phyloP scores from a whole-genome alignment of 2,797 vertebrate genomes.

The Phalloptychus januarius region DNA sequence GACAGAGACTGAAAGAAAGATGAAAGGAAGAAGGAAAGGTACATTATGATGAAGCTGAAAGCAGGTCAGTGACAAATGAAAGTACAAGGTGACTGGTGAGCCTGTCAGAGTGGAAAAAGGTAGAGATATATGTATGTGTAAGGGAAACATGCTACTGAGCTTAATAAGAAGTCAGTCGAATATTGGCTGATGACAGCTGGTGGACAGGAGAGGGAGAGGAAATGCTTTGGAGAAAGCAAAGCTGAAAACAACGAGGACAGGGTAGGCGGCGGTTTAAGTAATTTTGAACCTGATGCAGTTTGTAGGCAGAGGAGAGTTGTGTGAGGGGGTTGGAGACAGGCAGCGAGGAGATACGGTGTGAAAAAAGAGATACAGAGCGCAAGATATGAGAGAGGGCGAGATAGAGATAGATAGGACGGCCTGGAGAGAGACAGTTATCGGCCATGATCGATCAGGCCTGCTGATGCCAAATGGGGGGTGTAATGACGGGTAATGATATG shows the following conservation, averaged over 20 bases:
- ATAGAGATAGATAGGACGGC: slow-evolving; percentile 78
- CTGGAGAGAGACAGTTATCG: slow-evolving; percentile 78
- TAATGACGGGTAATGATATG: slow-evolving; percentile 85
- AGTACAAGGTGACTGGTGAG: slow-evolving; percentile 69
- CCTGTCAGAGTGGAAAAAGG: slow-evolving; percentile 55
- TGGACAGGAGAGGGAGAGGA: slow-evolving; percentile 62
- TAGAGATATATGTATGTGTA: slow-evolving; percentile 51
- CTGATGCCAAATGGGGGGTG: slow-evolving; percentile 83
- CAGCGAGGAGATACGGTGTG: slow-evolving; percentile 62
- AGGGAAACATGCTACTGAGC: slow-evolving; percentile 47
- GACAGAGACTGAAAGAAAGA: slow-evolving; percentile 61
- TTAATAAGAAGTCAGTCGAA: slow-evolving; percentile 51
- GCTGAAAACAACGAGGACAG: slow-evolving; percentile 52
- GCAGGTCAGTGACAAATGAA: slow-evolving; percentile 72
- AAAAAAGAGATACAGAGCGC: slow-evolving; percentile 63
- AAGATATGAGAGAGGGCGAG: slow-evolving; percentile 66
- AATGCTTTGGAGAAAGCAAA: slow-evolving; percentile 53
- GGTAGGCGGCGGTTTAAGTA: slow-evolving; percentile 71
- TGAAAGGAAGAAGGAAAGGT: slow-evolving; percentile 64
- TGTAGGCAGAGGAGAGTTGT: slow-evolving; percentile 67
- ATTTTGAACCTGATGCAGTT: slow-evolving; percentile 72
- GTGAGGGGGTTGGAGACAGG: slow-evolving; percentile 62
- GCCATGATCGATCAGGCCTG: slow-evolving; percentile 80
- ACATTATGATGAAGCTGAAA: slow-evolving; percentile 61
- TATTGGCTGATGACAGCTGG: slow-evolving; percentile 57